These are phyloP conservation scores for Halichoeres trimaculatus DNA, from an alignment of 2,113 vertebrate genomes.

Conservation along the genomic window DNA sequence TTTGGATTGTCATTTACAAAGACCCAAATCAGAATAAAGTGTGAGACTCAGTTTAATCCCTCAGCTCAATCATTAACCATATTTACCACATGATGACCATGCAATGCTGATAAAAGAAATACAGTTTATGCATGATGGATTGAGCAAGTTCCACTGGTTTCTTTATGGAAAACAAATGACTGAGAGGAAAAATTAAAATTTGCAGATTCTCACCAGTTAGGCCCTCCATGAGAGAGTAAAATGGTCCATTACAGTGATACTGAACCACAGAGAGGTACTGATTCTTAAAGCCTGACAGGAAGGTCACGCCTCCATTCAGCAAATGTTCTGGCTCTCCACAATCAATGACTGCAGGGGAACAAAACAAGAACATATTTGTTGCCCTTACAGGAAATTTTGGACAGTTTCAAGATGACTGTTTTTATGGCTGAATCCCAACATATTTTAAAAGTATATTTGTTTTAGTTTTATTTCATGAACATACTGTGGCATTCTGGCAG, in stretches of 20 bases:
- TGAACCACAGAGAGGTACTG: slow-evolving; percentile 65
- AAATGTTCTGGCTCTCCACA: slow-evolving; percentile 66
- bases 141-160: no score
- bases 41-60: no score
- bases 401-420: not conserved
- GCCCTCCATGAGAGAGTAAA: slow-evolving; percentile 43
- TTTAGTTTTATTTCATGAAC: slow-evolving; percentile 35
- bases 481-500: slow-evolving; percentile 82
- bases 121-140: no score
- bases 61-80: no score
- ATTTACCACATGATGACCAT: no score
- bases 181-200: no score
- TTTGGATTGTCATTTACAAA: no score
- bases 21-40: no score
- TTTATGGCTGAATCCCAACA: not conserved
- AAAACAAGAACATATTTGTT: not conserved
- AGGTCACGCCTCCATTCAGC: slow-evolving; percentile 57
- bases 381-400: not conserved
- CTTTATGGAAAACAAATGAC: no score
- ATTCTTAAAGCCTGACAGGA: slow-evolving; percentile 60
- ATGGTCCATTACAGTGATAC: slow-evolving; percentile 73
- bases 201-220: slow-evolving; percentile 21
- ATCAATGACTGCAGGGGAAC: slow-evolving; percentile 61
- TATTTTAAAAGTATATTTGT: not conserved
- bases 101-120: no score